These are phyloP conservation scores for Synaphobranchus kaupii DNA, from an alignment of 2,797 vertebrate genomes.

Conservation along the genomic window DNA sequence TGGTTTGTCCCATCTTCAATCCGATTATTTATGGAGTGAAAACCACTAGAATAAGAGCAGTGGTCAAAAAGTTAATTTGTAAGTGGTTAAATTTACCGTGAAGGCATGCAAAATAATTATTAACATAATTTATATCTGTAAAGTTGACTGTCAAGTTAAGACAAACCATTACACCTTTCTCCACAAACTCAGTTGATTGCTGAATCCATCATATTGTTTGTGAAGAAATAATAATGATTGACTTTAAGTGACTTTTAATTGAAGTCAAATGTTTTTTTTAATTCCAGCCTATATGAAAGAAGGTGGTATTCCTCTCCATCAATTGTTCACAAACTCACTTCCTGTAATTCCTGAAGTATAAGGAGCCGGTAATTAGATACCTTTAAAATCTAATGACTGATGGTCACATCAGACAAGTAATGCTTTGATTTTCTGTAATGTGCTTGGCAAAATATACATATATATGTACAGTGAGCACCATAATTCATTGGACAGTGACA, in stretches of 20 bases:
- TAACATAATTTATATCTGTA: not conserved
- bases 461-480: too few species aligned
- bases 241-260: too few species aligned
- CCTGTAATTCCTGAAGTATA: too few species aligned
- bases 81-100: not conserved
- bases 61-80: conserved; percentile 3
- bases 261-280: not conserved
- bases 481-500: too few species aligned
- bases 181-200: not conserved
- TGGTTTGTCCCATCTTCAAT: conserved; percentile 54
- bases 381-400: too few species aligned
- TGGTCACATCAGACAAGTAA: too few species aligned
- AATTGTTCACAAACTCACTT: not conserved
- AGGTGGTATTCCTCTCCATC: not conserved
- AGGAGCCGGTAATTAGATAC: too few species aligned
- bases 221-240: not conserved
- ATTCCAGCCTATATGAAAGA: not conserved
- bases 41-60: conserved; percentile 45
- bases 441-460: too few species aligned
- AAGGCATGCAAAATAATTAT: not conserved
- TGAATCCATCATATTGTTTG: not conserved
- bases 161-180: not conserved
- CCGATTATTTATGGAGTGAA: conserved; percentile 62
- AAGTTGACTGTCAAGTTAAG: not conserved
- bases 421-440: too few species aligned